These are phyloP conservation scores for Wiebesia pumilae DNA, from an alignment of 1,140 invertebrate genomes.

Conservation along the genomic window DNA sequence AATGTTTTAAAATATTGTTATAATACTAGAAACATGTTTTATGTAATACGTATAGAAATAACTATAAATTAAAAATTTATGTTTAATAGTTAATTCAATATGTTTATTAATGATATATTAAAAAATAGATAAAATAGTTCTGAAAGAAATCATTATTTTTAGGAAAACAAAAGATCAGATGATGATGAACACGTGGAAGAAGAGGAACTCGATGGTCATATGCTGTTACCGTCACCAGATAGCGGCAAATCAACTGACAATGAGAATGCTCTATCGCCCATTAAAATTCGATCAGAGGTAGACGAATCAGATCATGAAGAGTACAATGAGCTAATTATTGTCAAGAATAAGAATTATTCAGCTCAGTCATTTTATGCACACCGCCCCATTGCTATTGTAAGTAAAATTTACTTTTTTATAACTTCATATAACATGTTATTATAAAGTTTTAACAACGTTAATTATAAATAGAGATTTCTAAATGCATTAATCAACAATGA, in stretches of 20 bases:
- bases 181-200: slow-evolving; percentile 64
- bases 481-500: too few relatives aligned
- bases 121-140: neutral
- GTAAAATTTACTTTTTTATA: neutral
- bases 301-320: slow-evolving; percentile 69
- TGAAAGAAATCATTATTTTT: slow-evolving; percentile 32
- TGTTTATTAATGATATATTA: too few relatives aligned
- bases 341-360: neutral
- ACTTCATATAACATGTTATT: too few relatives aligned
- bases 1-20: too few relatives aligned
- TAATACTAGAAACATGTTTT: too few relatives aligned
- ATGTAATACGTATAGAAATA: too few relatives aligned
- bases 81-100: too few relatives aligned
- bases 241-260: slow-evolving; percentile 72
- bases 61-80: too few relatives aligned
- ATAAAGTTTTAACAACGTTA: too few relatives aligned
- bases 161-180: slow-evolving; percentile 60
- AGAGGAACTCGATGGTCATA: slow-evolving; percentile 68
- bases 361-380: neutral
- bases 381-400: slow-evolving; percentile 12
- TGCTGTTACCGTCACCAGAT: slow-evolving; percentile 68
- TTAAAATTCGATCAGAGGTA: slow-evolving; percentile 68
- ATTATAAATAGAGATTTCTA: too few relatives aligned
- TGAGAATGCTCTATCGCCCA: slow-evolving; percentile 69
- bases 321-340: slow-evolving; percentile 48